Base-by-base conservation (phyloP, 2,888 invertebrate species). In the Acanthosoma haemorrhoidale region DNA sequence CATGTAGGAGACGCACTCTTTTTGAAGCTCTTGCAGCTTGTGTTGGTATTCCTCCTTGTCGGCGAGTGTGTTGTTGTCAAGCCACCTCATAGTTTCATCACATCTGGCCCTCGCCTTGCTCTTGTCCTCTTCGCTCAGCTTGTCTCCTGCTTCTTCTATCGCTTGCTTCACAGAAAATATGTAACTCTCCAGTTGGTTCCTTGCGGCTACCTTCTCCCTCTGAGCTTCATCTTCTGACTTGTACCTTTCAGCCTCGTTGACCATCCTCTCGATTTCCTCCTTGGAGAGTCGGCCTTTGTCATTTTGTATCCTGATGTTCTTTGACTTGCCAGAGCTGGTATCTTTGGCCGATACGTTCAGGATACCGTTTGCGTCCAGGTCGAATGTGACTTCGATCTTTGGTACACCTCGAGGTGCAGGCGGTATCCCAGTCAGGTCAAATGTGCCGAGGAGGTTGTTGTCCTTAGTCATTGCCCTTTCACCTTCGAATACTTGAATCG, bases 381-480 rank as follows among this genome's bases (percentile, higher is more conserved):
- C 92, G 75, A 94, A 94, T 1, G 91, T 90, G 0, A 93, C 90
- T 80, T 90, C 82, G 75, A 89, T 86, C 81, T 90, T 88, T 0
- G 90, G 89, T 2, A 89, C 83, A 18, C 92, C 92, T 74, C 92
- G 84, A 0, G 92, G 92, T 1, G 92, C 91, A 29, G 92, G 92
- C 21, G 92, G 78, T 34, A 81, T 80, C n/a, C 92, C 93, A 4
- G 87, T 85, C 15, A 92, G 82, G 77, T 89, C 90, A 77, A 92
- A 92, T 16, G 88, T 91, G 32, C 91, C 91, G 64, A 92, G 80
- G 3, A 90, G 81, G 77, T 95, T 93, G 79, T 94, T 95, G 78
- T 95, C 94, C 79, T 87, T 92, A 8, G 94, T 94, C 91, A 94
- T 89, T 21, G 91, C 88, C 41, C 91, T 82, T 79, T 90, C 90